phyloP scores from a whole-genome alignment of 2,113 vertebrate genomes.

The Aphelocoma coerulescens region DNA sequence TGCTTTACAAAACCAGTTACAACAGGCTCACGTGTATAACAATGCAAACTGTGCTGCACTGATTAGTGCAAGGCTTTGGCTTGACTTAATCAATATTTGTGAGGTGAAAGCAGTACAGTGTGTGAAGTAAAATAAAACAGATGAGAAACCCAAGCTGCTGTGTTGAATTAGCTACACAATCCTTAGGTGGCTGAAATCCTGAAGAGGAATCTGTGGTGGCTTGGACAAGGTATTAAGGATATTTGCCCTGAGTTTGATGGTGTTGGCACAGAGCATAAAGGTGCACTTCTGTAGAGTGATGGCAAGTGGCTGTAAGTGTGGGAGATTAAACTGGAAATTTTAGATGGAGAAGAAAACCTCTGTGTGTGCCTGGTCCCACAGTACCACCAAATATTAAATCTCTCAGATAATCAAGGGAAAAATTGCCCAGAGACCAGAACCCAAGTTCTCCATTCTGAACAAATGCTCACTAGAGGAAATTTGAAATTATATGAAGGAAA shows the following conservation, averaged over 20 bases:
- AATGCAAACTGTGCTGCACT: background rate
- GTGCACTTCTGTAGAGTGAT: background rate
- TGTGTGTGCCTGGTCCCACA: background rate
- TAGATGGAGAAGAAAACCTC: background rate
- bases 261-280: background rate
- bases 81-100: slow-evolving; percentile 4
- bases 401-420: background rate
- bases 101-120: background rate
- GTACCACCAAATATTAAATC: background rate
- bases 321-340: background rate
- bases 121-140: background rate
- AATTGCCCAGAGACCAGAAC: background rate
- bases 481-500: background rate
- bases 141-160: background rate
- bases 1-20: background rate
- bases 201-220: background rate
- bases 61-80: background rate
- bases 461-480: background rate
- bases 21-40: background rate
- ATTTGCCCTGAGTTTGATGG: background rate
- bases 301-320: background rate
- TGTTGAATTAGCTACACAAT: background rate
- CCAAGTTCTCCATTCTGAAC: background rate
- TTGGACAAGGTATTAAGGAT: background rate
- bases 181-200: background rate